Evolutionary conservation across 1,140 invertebrate species (phyloP).

Genomic region (Panagrolaimus sp.): DNA sequence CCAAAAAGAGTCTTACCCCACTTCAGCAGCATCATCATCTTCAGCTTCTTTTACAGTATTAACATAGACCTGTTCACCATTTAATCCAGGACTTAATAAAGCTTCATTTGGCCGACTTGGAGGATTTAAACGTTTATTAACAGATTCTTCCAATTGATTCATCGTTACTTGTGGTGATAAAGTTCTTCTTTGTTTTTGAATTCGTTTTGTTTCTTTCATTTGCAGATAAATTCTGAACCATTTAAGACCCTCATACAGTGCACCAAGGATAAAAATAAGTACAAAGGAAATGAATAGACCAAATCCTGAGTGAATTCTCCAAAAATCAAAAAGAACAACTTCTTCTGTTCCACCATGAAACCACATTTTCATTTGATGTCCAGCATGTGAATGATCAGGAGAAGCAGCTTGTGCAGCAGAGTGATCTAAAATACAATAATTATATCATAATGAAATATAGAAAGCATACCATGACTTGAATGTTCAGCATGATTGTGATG

Average conservation of each 20-base stretch:
- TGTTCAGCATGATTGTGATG: conserved; percentile 28
- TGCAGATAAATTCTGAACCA: conserved; percentile 52
- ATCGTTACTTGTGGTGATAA: not conserved
- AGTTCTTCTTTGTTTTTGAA: not conserved
- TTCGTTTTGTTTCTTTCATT: conserved; percentile 20
- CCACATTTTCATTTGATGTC: conserved; percentile 52
- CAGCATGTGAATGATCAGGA: conserved; percentile 14
- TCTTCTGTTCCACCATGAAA: conserved; percentile 52
- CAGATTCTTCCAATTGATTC: conserved; percentile 21
- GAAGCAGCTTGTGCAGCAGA: conserved; percentile 5
- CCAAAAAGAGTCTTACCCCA: conserved; percentile 19
- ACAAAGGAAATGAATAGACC: conserved; percentile 45
- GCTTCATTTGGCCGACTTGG: conserved; percentile 4
- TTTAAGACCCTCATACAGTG: conserved; percentile 47
- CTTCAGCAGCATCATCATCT: conserved; percentile 16
- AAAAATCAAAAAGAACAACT: conserved; percentile 52
- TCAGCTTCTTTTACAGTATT: conserved; percentile 13
- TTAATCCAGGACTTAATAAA: conserved; percentile 2
- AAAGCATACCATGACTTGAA: conserved; percentile 28
- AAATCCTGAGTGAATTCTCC: conserved; percentile 40
- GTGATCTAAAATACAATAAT: not conserved
- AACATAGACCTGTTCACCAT: conserved; percentile 23
- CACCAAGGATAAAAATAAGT: conserved; percentile 47
- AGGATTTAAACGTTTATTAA: conserved; percentile 14
- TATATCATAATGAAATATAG: conserved; percentile 20